Evolutionary conservation across 2,113 vertebrate species (phyloP).

Genomic region (Gasterosteus aculeatus): DNA sequence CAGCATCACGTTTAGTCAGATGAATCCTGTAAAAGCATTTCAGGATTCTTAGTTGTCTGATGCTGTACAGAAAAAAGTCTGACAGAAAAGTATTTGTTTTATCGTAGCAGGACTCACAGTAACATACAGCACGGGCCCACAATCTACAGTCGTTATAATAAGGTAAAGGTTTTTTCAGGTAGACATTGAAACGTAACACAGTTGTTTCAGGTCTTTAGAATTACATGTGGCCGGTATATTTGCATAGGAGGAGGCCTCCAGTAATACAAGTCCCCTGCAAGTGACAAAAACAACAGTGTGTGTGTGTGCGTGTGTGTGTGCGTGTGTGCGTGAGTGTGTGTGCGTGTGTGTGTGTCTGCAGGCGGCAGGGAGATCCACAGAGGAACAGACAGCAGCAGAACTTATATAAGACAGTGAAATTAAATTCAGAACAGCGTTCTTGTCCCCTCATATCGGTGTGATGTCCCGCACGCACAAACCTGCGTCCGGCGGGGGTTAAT

Average conservation of each 20-base stretch:
- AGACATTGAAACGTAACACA: not conserved
- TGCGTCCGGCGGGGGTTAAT: not conserved
- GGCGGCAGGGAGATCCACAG: slow-evolving; percentile 31
- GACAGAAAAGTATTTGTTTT: no score
- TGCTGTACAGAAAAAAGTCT: no score
- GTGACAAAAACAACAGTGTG: not conserved
- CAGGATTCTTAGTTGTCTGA: no score
- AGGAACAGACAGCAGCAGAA: slow-evolving; percentile 35
- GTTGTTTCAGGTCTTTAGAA: not conserved
- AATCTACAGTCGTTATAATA: not conserved
- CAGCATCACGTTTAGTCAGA: not conserved
- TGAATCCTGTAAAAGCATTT: not conserved
- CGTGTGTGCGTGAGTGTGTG: not conserved
- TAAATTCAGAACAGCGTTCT: slow-evolving; percentile 30
- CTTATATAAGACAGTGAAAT: slow-evolving; percentile 40
- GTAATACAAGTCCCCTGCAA: not conserved
- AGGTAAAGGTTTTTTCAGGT: not conserved
- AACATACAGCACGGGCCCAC: not conserved
- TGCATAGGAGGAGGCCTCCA: not conserved
- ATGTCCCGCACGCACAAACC: slow-evolving; percentile 23
- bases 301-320: not conserved
- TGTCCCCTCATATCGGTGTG: slow-evolving; percentile 21
- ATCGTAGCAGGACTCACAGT: not conserved
- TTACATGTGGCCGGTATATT: not conserved
- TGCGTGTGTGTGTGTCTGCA: slow-evolving; percentile 3